Conservation (phyloP, 2,797 vertebrate genomes). For the Stomatorhinus walkeri region DNA sequence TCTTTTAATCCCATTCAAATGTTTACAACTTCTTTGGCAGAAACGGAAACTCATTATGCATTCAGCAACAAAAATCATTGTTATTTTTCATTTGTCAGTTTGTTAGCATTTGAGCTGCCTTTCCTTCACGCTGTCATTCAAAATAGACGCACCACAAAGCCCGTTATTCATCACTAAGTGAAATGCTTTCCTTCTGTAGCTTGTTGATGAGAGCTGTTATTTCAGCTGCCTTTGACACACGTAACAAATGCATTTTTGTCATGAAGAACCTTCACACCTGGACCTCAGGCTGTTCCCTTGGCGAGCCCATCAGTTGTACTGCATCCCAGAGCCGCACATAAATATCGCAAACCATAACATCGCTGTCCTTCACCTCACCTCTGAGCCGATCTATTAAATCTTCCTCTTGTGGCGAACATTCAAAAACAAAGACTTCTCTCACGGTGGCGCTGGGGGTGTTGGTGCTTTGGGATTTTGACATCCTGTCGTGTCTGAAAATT, state of each 20-base stretch:
- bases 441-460: neutral
- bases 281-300: neutral
- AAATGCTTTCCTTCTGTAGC: slow-evolving; percentile 2
- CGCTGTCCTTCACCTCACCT: neutral
- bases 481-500: slow-evolving; percentile 13
- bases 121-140: neutral
- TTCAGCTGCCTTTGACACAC: neutral
- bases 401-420: neutral
- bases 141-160: neutral
- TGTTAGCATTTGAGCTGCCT: neutral
- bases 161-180: slow-evolving; percentile 5
- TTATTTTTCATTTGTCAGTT: neutral
- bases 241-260: slow-evolving; percentile 2
- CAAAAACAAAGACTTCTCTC: neutral
- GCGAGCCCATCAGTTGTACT: neutral
- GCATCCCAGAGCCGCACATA: neutral
- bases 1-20: neutral
- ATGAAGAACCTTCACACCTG: slow-evolving; percentile 1
- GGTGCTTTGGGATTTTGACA: neutral
- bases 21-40: neutral
- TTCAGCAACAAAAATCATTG: neutral
- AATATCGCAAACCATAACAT: neutral
- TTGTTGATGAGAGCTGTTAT: neutral
- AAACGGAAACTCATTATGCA: neutral
- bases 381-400: slow-evolving; percentile 6